Conservation (phyloP, 2,113 vertebrate genomes). For the Perognathus longimembris region DNA sequence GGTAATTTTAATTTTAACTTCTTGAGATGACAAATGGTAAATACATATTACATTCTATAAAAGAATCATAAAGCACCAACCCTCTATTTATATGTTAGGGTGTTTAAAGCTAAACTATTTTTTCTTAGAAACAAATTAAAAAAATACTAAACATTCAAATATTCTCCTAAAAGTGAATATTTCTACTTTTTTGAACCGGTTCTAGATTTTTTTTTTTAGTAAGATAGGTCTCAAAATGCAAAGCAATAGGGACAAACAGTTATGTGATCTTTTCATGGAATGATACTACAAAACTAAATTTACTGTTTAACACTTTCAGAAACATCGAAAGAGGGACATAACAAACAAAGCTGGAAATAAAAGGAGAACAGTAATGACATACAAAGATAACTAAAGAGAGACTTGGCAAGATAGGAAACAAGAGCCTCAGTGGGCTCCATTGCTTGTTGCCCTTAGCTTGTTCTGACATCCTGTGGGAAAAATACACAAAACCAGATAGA, state of each 20-base stretch:
- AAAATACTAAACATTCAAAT: neutral
- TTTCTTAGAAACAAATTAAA: neutral
- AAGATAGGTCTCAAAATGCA: slow-evolving; percentile 32
- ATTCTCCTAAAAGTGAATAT: neutral
- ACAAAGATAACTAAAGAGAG: slow-evolving; percentile 45
- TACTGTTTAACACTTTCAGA: slow-evolving; percentile 61
- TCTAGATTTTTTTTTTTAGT: neutral
- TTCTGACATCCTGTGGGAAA: slow-evolving; percentile 49
- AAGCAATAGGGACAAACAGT: slow-evolving; percentile 21
- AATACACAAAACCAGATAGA: slow-evolving; percentile 47
- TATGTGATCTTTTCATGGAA: neutral
- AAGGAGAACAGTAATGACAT: slow-evolving; percentile 62
- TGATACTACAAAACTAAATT: slow-evolving; percentile 51
- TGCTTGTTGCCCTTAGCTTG: slow-evolving; percentile 45
- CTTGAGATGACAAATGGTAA: neutral
- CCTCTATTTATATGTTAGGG: neutral
- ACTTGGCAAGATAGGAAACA: slow-evolving; percentile 60
- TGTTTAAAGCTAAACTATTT: neutral
- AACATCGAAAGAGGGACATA: slow-evolving; percentile 34
- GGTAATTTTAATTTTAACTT: slow-evolving; percentile 26
- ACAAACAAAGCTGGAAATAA: slow-evolving; percentile 35
- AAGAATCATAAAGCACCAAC: neutral
- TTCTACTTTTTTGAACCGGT: neutral
- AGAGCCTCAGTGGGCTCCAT: slow-evolving; percentile 39
- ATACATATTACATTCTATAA: neutral